Base-by-base conservation (phyloP, 2,888 invertebrate species). In the Cantharis nigra region DNA sequence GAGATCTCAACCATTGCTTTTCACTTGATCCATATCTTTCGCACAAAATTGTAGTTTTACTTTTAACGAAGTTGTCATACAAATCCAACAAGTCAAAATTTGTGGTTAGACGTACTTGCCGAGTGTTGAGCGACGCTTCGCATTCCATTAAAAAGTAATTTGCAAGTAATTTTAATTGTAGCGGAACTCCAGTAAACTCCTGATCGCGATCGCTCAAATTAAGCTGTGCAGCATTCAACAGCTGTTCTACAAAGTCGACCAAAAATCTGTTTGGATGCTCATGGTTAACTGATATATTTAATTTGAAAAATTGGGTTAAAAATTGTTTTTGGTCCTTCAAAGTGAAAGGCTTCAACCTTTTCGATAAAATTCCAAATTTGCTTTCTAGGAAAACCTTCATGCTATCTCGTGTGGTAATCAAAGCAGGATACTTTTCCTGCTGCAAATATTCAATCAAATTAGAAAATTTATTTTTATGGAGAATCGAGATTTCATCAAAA, bases 401-500 rank as follows among this genome's bases (percentile, higher is more conserved):
- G 9, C 33, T 16, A 10, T 33, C 33, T 13, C 70, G 62, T 9
- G 74, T 74, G 3, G 74, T 62, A 5, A 74, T 63, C 10, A 20
- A 70, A 23, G 62, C 20, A 9, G 62, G 11, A 71, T 26, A 75
- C 1, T 28, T 67, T 62, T 14, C 13, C 0, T 75, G 13, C 3
- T 49, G n/a, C 1, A 75, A 33, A 49, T 26, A 16, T n/a, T 14
- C 28, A 2, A 33, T 49, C 13, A 75, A n/a, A 28, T 23, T 13
- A 2, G 33, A 49, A 7, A 75, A 71, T 71, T 33, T 26, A 3
- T 71, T 26, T 28, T 67, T 64, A 16, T 71, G 33, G 5, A 23
- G 11, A 13, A 14, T 4, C 3, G 69, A 65, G 13, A 71, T 75
- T 67, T 75, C 75, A 67, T 75, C 75, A 20, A 63, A 67, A n/a